These are phyloP conservation scores for Tortricodes alternella DNA, from an alignment of 2,888 invertebrate genomes.

Conservation along the genomic window DNA sequence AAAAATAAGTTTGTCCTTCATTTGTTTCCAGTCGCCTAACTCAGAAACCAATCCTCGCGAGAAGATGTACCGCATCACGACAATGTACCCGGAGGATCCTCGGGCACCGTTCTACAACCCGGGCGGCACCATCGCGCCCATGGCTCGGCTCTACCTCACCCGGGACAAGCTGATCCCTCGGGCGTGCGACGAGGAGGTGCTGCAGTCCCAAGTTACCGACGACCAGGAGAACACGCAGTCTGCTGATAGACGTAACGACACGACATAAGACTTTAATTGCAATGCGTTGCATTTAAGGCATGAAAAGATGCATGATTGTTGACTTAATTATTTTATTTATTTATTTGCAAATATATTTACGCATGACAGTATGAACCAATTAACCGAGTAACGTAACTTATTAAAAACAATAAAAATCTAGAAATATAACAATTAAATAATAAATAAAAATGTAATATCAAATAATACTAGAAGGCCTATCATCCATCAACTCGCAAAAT, in stretches of 20 bases:
- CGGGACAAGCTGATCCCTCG: constrained; percentile 89
- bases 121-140: constrained; percentile 86
- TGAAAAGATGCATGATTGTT: background rate
- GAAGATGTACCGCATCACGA: constrained; percentile 94
- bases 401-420: too few species aligned
- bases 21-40: constrained; percentile 87
- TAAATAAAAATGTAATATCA: too few species aligned
- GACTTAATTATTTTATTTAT: too few species aligned
- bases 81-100: constrained; percentile 94
- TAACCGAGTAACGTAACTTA: too few species aligned
- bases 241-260: constrained; percentile 84
- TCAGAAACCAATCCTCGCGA: constrained; percentile 90
- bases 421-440: too few species aligned
- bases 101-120: constrained; percentile 96
- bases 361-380: too few species aligned
- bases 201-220: constrained; percentile 83
- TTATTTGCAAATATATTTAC: too few species aligned
- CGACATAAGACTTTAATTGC: too few species aligned
- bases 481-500: too few species aligned
- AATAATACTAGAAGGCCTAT: too few species aligned
- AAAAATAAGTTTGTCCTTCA: too few species aligned
- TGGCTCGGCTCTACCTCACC: constrained; percentile 91
- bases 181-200: constrained; percentile 86
- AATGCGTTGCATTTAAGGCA: background rate
- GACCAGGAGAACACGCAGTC: constrained; percentile 87